A percentile compares a stretch with the other conserved stretches of the same genome.
Evolutionary conservation across 2,888 invertebrate genomes (phyloP).

Genomic region (Andrena chrysosceles): DNA sequence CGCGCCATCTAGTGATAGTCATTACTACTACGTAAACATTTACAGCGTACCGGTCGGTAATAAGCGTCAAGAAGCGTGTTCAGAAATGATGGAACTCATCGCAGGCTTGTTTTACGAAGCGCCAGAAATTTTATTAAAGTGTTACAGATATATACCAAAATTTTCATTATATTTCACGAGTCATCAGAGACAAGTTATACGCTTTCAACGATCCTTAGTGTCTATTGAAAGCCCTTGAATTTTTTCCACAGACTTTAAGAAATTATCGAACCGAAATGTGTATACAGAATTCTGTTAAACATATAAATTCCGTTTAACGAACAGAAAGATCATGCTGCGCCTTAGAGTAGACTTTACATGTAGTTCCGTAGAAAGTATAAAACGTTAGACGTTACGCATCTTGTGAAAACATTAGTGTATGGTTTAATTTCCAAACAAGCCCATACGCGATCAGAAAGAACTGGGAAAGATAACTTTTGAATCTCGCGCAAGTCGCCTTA

Average conservation of each 20-base stretch:
- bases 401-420: not conserved
- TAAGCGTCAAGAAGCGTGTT: too few relatives aligned
- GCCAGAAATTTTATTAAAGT: constrained; percentile 43
- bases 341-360: constrained; percentile 2
- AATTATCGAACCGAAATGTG: not conserved
- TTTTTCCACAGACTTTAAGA: not conserved
- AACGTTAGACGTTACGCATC: constrained; percentile 14
- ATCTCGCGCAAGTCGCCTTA: constrained; percentile 34
- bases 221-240: constrained; percentile 15
- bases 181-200: constrained; percentile 19
- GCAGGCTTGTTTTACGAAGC: constrained; percentile 35
- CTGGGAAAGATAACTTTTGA: constrained; percentile 45
- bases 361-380: constrained; percentile 11
- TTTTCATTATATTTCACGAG: constrained; percentile 25
- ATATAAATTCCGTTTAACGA: not conserved
- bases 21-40: not conserved
- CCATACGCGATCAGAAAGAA: constrained; percentile 5
- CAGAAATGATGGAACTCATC: not conserved
- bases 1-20: constrained; percentile 14
- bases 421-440: not conserved
- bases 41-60: not conserved
- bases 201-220: constrained; percentile 6
- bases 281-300: not conserved
- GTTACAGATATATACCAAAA: constrained; percentile 34
- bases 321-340: not conserved